Base-by-base conservation (phyloP, 2,113 vertebrate genomes). In the Garra rufa region DNA sequence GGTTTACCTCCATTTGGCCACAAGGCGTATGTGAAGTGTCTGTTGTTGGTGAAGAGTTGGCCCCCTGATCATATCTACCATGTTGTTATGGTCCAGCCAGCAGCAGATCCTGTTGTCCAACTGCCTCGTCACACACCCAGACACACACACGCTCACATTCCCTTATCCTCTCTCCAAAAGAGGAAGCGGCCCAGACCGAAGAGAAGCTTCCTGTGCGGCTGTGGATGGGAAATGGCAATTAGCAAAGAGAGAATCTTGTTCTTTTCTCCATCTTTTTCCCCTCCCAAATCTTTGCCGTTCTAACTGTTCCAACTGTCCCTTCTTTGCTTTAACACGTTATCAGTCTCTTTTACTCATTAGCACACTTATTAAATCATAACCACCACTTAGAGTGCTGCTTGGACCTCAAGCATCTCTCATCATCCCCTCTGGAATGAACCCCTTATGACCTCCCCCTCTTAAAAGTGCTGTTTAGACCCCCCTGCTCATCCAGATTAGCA, bases 171-270 rank as follows among this genome's bases (percentile, higher is more conserved):
- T 55, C 91, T 88, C 88, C 83, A 87, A 52, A 93, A 88, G 88
- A 95, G 93, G 92, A 95, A 95, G 92, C 92, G 87, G 88, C 89
- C 91, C 89, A 83, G 80, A 82, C 83, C 55, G 81, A 76, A 93
- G 93, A 92, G 90, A 88, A 85, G 92, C 90, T 95, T 96, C 94
- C 94, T 95, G 93, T 94, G 90, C 89, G 93, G 93, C 92, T 90
- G 91, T 90, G 89, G 91, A 93, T 92, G 91, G 93, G 92, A 95
- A 94, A 87, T 83, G 85, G 88, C 89, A 89, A 85, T 77, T 88
- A 89, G 81, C 55, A 15, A 57, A 52, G 81, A 84, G 65, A 76
- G 70, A 81, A 15, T 38, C 41, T 19, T 13, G 7, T 14, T 81
- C 50, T 46, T 21, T 48, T 8, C 2, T 34, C 34, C 38, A 67